Evolutionary conservation across 2,888 invertebrate genomes (phyloP), one percentile per base, ranked within the genome.

Genomic region (Polyploca ridens): DNA sequence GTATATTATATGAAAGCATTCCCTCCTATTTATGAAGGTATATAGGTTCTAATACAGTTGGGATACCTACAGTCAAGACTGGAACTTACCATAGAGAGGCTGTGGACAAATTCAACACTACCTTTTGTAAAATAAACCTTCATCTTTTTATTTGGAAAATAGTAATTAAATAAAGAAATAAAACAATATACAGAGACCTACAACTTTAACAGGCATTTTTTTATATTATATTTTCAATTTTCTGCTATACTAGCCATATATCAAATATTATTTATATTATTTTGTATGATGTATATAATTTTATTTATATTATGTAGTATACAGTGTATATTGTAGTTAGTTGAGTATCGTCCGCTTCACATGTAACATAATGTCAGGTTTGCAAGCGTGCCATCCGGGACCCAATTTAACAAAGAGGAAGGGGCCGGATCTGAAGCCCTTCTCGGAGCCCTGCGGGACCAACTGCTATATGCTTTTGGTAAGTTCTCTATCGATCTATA

Each of bases 391-490:
- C 83, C 98, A 98, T 90, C 98, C 98, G 0, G 97, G 97, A 38
- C 98, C 99, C 3, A 98, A 98, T 92, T 95, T 98, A 77, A 96
- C 97, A 77, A 98, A 97, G 87, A 95, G 98, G 63, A 97, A 98
- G 84, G 98, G 97, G 33, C 98, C 98, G 0, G 98, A 99, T 83
- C 94, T 98, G 70, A 98, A 98, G 87, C 95, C 97, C 0, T 97
- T 97, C 83, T 94, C 96, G 0, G 98, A 98, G 73, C 97, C 98
- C 0, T 99, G 99, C 86, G 97, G 98, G 11, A 86, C 96, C 41
- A 96, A 96, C 78, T 99, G 99, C 88, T 99, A 97, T 82, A 96
- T 98, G 96, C 95, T 97, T 77, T 89, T 98, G 95, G 98, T 98
- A 89, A 94, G 94, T 87, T n/a, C n/a, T n/a, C n/a, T 16, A 3